Conservation (phyloP, 2,797 vertebrate species). For the Nyctibius grandis region DNA sequence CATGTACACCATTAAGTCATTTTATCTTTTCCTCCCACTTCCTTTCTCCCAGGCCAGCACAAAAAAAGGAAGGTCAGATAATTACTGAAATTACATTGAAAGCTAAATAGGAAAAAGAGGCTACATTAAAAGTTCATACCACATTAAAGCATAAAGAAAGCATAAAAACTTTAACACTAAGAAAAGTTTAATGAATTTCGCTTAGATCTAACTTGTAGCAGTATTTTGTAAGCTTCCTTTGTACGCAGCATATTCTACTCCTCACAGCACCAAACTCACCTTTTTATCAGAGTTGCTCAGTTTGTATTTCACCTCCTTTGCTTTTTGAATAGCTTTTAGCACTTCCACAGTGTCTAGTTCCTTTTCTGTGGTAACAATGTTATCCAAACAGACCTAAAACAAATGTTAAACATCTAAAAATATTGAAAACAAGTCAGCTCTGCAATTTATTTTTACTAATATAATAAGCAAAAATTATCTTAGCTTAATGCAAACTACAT, state of each 20-base stretch:
- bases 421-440: not conserved
- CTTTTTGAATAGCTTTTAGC: constrained; percentile 97
- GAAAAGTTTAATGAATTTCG: not conserved
- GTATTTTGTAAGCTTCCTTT: not conserved
- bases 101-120: not conserved
- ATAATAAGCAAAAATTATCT: not conserved
- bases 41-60: not conserved
- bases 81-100: not conserved
- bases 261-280: constrained; percentile 71
- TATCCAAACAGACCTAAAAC: constrained; percentile 89
- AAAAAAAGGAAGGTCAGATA: not conserved
- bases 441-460: not conserved
- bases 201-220: not conserved
- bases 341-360: constrained; percentile 97
- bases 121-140: not conserved
- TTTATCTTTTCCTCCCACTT: not conserved
- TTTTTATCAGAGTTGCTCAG: constrained; percentile 88
- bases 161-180: not conserved
- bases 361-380: constrained; percentile 85
- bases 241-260: not conserved
- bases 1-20: not conserved
- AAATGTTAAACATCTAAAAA: not conserved
- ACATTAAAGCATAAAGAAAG: not conserved
- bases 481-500: not conserved
- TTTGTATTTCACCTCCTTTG: constrained; percentile 90